phyloP scores from a whole-genome alignment of 92 coral and sea anemone genomes.

The Actinernus sp. region DNA sequence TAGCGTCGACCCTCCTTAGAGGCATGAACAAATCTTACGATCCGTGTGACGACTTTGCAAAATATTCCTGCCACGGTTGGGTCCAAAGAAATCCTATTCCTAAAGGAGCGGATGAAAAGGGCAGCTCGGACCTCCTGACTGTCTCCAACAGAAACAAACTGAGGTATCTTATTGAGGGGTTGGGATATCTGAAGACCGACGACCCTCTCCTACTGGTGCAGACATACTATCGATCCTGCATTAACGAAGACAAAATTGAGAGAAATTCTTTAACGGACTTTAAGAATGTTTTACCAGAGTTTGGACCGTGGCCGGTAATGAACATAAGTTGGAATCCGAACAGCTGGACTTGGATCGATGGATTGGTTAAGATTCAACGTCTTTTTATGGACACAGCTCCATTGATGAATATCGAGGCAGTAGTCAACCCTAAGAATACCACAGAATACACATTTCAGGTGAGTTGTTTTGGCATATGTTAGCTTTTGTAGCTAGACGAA shows the following conservation, averaged over 20 bases:
- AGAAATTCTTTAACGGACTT: constrained; percentile 23
- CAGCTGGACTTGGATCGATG: constrained; percentile 39
- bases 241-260: constrained; percentile 49
- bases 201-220: constrained; percentile 34
- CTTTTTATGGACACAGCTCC: neutral
- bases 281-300: neutral
- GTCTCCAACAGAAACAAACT: constrained; percentile 21
- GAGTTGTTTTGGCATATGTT: neutral
- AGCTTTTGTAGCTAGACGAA: neutral
- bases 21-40: constrained; percentile 40
- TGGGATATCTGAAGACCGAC: neutral
- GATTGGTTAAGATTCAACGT: constrained; percentile 5
- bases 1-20: constrained; percentile 36
- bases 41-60: constrained; percentile 50
- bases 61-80: constrained; percentile 66
- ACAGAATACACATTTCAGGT: constrained; percentile 28
- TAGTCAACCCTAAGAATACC: constrained; percentile 25
- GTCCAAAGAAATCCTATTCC: constrained; percentile 41
- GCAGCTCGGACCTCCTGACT: constrained; percentile 1
- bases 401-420: neutral
- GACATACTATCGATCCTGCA: constrained; percentile 39
- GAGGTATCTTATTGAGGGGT: constrained; percentile 37
- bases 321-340: constrained; percentile 4
- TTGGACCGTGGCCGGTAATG: constrained; percentile 53
- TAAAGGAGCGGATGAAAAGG: constrained; percentile 33